A percentile compares a stretch with the other conserved stretches of the same genome.
phyloP scores from a whole-genome alignment of 2,888 invertebrate genomes.

The Epinotia demarniana region DNA sequence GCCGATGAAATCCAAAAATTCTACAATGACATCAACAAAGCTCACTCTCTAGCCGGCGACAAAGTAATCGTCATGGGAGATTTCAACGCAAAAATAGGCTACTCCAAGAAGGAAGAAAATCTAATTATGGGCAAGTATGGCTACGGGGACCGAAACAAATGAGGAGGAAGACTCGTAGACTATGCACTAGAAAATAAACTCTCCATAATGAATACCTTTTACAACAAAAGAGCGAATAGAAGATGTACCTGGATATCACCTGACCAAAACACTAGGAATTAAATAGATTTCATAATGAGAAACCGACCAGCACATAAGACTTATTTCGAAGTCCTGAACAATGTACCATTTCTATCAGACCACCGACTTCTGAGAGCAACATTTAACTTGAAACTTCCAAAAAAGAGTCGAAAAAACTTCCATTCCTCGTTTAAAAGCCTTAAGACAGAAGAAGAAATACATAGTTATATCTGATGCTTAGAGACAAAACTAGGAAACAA shows the following conservation, averaged over 20 bases:
- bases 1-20: not conserved
- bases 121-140: not conserved
- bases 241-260: conserved; percentile 5
- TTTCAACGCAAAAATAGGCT: not conserved
- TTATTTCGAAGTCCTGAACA: not conserved
- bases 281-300: conserved; percentile 3
- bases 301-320: not conserved
- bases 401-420: too few relatives aligned
- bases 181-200: not conserved
- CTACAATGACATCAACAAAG: not conserved
- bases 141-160: too few relatives aligned
- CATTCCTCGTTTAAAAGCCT: too few relatives aligned
- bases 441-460: too few relatives aligned
- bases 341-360: too few relatives aligned
- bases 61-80: not conserved
- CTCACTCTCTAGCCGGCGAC: too few relatives aligned
- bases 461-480: too few relatives aligned
- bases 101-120: not conserved
- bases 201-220: not conserved
- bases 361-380: too few relatives aligned
- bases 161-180: not conserved
- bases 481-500: too few relatives aligned
- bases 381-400: too few relatives aligned
- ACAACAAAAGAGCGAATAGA: not conserved
- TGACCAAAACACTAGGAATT: not conserved